phyloP scores from a whole-genome alignment of 2,113 vertebrate genomes.

The Tinamus guttatus region DNA sequence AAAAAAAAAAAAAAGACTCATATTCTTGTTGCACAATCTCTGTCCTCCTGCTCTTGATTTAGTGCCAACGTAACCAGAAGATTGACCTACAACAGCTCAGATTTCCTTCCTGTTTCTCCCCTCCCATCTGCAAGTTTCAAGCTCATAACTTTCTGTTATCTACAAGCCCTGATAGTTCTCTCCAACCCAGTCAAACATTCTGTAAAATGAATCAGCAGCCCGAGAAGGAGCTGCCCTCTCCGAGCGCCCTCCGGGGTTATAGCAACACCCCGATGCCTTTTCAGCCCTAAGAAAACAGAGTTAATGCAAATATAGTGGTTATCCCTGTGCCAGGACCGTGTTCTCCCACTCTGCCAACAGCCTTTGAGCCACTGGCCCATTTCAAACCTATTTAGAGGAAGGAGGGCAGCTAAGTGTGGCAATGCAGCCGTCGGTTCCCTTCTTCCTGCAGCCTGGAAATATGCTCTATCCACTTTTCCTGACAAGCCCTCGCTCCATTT shows the following conservation, averaged over 20 bases:
- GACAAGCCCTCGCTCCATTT: background rate
- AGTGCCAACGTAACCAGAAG: slow-evolving; percentile 49
- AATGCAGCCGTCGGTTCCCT: background rate
- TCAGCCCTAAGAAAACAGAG: background rate
- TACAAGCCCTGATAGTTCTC: background rate
- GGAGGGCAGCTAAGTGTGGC: background rate
- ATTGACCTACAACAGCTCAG: slow-evolving; percentile 47
- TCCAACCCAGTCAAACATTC: background rate
- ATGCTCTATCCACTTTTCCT: background rate
- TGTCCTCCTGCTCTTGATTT: slow-evolving; percentile 39
- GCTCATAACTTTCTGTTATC: background rate
- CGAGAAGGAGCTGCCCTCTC: background rate
- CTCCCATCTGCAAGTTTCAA: background rate
- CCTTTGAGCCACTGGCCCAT: background rate
- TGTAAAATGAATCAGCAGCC: background rate
- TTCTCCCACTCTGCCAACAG: background rate
- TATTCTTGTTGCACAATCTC: slow-evolving; percentile 48
- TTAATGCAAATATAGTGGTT: background rate
- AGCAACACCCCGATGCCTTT: background rate
- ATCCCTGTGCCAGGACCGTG: background rate
- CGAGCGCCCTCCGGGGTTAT: background rate
- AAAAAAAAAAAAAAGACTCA: background rate
- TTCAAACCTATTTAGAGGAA: accelerated
- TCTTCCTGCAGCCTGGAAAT: background rate
- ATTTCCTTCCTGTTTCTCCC: slow-evolving; percentile 69